phyloP scores from a whole-genome alignment of 2,797 vertebrate species.

The Coilia nasus region DNA sequence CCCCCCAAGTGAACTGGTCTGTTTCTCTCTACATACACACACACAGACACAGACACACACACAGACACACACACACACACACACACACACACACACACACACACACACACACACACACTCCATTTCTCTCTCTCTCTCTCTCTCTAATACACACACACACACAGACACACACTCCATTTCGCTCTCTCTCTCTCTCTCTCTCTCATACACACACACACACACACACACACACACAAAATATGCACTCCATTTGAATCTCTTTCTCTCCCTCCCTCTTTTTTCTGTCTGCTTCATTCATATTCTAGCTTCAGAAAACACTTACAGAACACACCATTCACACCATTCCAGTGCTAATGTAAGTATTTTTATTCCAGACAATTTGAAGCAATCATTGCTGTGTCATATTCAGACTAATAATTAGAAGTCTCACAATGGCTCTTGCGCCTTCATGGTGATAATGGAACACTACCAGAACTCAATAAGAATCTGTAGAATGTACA shows the following conservation, averaged over 20 bases:
- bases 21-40: too few relatives aligned
- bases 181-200: background rate
- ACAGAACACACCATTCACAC: background rate
- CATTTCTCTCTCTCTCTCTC: too few relatives aligned
- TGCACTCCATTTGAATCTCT: background rate
- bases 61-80: conserved; percentile 6
- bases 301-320: background rate
- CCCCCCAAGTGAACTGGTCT: too few relatives aligned
- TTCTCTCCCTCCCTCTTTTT: background rate
- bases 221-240: background rate
- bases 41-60: background rate
- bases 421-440: background rate
- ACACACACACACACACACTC: background rate
- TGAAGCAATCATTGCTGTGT: too few relatives aligned
- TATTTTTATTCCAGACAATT: too few relatives aligned
- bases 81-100: conserved; percentile 18
- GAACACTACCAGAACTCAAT: background rate
- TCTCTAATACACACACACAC: too few relatives aligned
- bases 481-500: background rate
- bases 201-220: background rate
- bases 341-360: too few relatives aligned
- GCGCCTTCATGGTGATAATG: background rate
- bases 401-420: background rate
- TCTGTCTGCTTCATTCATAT: background rate
- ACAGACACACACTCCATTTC: background rate